Percentiles rank a stretch among this genome's conserved stretches.
Conservation (phyloP, 2,797 vertebrate genomes). For the Pseudochromis fuscus region DNA sequence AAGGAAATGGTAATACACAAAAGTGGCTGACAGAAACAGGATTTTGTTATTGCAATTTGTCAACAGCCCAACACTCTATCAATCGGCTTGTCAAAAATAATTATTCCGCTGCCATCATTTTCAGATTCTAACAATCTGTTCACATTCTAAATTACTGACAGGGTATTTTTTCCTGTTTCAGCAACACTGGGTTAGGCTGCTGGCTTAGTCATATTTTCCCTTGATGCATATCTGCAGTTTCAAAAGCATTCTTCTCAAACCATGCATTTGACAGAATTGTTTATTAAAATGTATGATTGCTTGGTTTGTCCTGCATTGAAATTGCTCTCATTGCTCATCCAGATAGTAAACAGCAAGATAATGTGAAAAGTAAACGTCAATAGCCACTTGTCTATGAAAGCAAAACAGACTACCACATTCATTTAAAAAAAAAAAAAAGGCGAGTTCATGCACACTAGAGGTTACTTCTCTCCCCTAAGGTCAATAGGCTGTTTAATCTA, state of each 20-base stretch:
- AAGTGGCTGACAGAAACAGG: constrained; percentile 81
- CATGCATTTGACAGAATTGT: constrained; percentile 79
- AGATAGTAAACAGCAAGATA: constrained; percentile 73
- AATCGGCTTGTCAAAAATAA: constrained; percentile 83
- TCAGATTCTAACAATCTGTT: constrained; percentile 76
- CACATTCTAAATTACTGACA: constrained; percentile 82
- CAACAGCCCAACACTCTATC: constrained; percentile 78
- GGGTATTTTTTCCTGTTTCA: constrained; percentile 76
- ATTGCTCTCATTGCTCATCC: constrained; percentile 77
- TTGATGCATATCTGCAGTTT: constrained; percentile 79
- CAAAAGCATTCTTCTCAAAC: constrained; percentile 79
- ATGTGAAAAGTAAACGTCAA: constrained; percentile 70
- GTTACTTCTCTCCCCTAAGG: constrained; percentile 21
- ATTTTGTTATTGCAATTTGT: constrained; percentile 81
- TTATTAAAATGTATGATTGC: constrained; percentile 82
- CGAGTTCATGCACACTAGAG: constrained; percentile 21
- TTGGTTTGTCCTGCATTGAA: constrained; percentile 70
- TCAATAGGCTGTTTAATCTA: constrained; percentile 26
- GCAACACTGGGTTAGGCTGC: constrained; percentile 64
- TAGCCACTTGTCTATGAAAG: constrained; percentile 63
- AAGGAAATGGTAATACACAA: constrained; percentile 68
- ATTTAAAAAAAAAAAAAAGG: constrained; percentile 56
- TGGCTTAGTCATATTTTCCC: constrained; percentile 73
- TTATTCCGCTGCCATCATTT: constrained; percentile 79
- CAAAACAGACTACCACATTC: constrained; percentile 33